Conservation (phyloP, 2,888 invertebrate species). For the Tetrapedia diversipes region DNA sequence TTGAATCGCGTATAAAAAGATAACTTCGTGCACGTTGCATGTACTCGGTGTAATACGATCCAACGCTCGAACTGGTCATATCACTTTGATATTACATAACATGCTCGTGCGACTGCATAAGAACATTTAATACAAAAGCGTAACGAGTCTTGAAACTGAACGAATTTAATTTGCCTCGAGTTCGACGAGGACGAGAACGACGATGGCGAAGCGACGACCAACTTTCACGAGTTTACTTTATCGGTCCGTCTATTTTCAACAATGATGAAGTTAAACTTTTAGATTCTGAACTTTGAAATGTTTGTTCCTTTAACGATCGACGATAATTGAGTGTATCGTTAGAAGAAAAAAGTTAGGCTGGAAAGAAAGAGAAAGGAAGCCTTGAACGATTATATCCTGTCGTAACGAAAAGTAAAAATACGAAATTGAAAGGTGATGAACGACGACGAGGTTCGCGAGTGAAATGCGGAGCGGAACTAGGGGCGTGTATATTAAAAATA, state of each 20-base stretch:
- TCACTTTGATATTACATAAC: slow-evolving; percentile 56
- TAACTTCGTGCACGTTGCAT: slow-evolving; percentile 38
- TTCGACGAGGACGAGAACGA: no score
- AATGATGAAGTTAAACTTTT: slow-evolving; percentile 10
- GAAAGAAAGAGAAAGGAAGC: no score
- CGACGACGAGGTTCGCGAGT: neutral
- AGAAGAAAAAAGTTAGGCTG: no score
- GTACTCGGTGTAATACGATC: slow-evolving; percentile 46
- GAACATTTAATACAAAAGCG: slow-evolving; percentile 31
- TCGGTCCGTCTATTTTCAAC: neutral
- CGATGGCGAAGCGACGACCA: no score
- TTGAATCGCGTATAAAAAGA: slow-evolving; percentile 21
- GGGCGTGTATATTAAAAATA: slow-evolving; percentile 8
- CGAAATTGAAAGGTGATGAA: neutral
- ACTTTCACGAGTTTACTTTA: slow-evolving; percentile 9
- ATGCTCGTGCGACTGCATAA: slow-evolving; percentile 16
- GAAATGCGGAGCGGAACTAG: neutral
- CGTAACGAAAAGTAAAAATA: neutral
- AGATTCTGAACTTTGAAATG: neutral
- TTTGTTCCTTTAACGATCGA: neutral
- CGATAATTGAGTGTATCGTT: no score
- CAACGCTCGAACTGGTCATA: slow-evolving; percentile 47
- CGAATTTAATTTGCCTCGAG: slow-evolving; percentile 21
- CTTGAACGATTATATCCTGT: neutral
- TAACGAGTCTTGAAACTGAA: slow-evolving; percentile 20